These are phyloP conservation scores for Kryptolebias ocellatus DNA, from an alignment of 2,797 vertebrate genomes.

Conservation along the genomic window DNA sequence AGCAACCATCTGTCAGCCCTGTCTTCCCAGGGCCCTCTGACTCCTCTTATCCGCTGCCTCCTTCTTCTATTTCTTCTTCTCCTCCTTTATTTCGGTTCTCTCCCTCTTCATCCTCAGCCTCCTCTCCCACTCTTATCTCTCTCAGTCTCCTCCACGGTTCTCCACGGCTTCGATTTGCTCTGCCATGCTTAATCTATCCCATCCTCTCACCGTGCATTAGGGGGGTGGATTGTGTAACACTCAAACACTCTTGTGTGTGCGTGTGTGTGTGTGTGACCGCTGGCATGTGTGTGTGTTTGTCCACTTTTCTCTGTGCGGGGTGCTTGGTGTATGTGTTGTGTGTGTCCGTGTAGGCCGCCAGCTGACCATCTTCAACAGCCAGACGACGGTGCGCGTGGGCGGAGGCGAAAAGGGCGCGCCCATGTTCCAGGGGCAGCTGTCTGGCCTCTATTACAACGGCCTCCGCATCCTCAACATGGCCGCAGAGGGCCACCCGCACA, in stretches of 20 bases:
- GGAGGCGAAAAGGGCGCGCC: conserved; percentile 88
- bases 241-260: conserved; percentile 72
- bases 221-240: conserved; percentile 74
- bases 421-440: conserved; percentile 98
- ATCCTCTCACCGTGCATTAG: conserved; percentile 75
- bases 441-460: conserved; percentile 99
- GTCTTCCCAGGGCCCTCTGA: conserved; percentile 70
- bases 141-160: conserved; percentile 64
- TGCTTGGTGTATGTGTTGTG: conserved; percentile 36
- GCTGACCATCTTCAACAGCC: conserved; percentile 99
- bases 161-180: conserved; percentile 74
- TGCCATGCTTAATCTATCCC: conserved; percentile 76
- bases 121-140: conserved; percentile 50
- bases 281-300: conserved; percentile 75
- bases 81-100: conserved; percentile 49
- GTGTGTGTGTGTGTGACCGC: conserved; percentile 65
- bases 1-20: conserved; percentile 77
- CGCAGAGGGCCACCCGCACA: conserved; percentile 96
- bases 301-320: conserved; percentile 81
- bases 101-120: conserved; percentile 53
- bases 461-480: conserved; percentile 99
- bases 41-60: conserved; percentile 68
- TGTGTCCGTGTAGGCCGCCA: conserved; percentile 89
- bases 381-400: conserved; percentile 98
- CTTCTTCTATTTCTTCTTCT: conserved; percentile 50